Evolutionary conservation across 2,113 vertebrate genomes (phyloP).

Genomic region (Taxidea taxus): DNA sequence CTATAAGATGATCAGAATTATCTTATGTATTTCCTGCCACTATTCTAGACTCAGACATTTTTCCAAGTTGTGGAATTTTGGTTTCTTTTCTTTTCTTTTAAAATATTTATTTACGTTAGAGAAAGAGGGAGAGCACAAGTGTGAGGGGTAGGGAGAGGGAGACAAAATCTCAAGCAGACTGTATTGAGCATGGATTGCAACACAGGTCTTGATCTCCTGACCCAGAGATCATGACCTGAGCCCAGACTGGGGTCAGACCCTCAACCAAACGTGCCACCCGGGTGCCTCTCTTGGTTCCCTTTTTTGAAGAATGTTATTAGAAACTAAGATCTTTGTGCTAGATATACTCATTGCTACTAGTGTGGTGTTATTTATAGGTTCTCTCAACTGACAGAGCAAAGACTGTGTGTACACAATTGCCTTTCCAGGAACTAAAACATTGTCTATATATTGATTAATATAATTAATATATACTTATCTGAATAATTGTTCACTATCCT

Average conservation of each 20-base stretch:
- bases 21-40: not conserved
- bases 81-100: not conserved
- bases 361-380: not conserved
- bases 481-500: not conserved
- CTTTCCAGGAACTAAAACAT: constrained; percentile 18
- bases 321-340: not conserved
- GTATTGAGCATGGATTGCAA: not conserved
- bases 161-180: not conserved
- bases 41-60: not conserved
- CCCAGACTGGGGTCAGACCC: not conserved
- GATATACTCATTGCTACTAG: not conserved
- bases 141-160: not conserved
- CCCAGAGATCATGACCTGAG: not conserved
- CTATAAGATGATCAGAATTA: not conserved
- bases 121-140: not conserved
- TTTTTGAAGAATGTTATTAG: not conserved
- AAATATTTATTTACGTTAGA: not conserved
- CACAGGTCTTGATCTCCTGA: not conserved
- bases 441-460: not conserved
- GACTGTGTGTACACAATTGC: not conserved
- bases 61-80: not conserved
- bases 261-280: not conserved
- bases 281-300: not conserved
- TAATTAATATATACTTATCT: not conserved
- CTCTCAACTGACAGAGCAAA: not conserved